A percentile compares a stretch with the other conserved stretches of the same genome.
Conservation (phyloP, 2,113 vertebrate genomes). For the Planiliza haematocheilus region DNA sequence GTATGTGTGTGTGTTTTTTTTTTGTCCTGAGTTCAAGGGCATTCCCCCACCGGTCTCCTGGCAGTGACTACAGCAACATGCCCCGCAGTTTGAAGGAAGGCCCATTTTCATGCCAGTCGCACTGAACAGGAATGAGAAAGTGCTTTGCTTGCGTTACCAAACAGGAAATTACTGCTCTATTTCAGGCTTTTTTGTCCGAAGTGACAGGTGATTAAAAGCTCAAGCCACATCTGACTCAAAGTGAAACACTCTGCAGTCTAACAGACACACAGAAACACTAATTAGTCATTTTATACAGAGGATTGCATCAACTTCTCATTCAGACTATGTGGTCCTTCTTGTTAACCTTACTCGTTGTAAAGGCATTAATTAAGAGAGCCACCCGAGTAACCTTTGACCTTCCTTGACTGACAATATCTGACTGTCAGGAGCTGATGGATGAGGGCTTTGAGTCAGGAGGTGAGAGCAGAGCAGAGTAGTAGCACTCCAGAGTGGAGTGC, state of each 20-base stretch:
- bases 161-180: background rate
- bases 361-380: conserved; percentile 47
- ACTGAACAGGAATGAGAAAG: conserved; percentile 5
- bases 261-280: conserved; percentile 24
- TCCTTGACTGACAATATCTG: background rate
- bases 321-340: background rate
- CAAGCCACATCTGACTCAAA: background rate
- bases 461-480: background rate
- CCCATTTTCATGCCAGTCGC: conserved; percentile 16
- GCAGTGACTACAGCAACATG: conserved; percentile 8
- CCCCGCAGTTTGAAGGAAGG: conserved; percentile 18
- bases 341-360: conserved; percentile 14
- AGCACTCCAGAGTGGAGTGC: background rate
- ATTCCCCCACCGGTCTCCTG: conserved; percentile 24
- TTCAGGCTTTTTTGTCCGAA: conserved; percentile 16
- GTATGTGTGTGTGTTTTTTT: conserved; percentile 8
- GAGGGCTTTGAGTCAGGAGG: conserved; percentile 3
- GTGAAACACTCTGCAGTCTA: background rate
- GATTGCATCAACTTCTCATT: conserved; percentile 18
- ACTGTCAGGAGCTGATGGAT: conserved; percentile 38
- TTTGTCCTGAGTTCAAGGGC: conserved; percentile 47
- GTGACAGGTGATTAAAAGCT: conserved; percentile 33
- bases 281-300: conserved; percentile 15
- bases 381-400: conserved; percentile 42
- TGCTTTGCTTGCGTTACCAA: conserved; percentile 20